Conservation (phyloP, 2,797 vertebrate species). For the Premnoplex brunnescens region DNA sequence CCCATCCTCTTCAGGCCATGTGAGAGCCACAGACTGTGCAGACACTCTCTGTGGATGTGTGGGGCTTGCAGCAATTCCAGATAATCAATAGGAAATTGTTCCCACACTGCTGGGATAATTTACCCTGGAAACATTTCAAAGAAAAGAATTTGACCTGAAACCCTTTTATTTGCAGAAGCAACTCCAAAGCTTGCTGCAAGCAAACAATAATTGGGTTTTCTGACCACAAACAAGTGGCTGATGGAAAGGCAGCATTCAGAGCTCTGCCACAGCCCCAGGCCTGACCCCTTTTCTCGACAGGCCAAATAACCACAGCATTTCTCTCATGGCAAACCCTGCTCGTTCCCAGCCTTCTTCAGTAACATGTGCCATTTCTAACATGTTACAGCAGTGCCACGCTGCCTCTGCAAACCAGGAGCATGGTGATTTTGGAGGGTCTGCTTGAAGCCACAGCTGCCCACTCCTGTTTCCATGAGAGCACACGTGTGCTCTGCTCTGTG, state of each 20-base stretch:
- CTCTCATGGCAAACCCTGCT: background rate
- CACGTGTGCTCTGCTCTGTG: fast-evolving
- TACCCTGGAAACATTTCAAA: constrained; percentile 19
- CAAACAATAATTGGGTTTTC: background rate
- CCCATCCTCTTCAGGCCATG: background rate
- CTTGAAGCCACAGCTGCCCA: background rate
- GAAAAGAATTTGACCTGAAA: constrained; percentile 22
- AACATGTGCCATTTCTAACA: background rate
- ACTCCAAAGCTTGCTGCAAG: background rate
- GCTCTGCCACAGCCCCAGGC: background rate
- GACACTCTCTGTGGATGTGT: background rate
- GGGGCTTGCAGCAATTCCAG: background rate
- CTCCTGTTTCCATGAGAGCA: background rate
- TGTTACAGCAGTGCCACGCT: background rate
- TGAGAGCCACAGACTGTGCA: background rate
- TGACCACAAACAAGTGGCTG: constrained; percentile 8
- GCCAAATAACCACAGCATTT: background rate
- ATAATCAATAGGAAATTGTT: background rate
- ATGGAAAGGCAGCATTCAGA: background rate
- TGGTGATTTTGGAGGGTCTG: background rate
- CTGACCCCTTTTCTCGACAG: background rate
- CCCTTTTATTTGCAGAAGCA: background rate
- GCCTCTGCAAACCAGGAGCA: background rate
- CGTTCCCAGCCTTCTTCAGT: background rate
- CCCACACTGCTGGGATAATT: background rate